Evolutionary conservation across 2,888 invertebrate species (phyloP), one percentile per base, ranked within the genome.

Genomic region (Diabrotica balteata): DNA sequence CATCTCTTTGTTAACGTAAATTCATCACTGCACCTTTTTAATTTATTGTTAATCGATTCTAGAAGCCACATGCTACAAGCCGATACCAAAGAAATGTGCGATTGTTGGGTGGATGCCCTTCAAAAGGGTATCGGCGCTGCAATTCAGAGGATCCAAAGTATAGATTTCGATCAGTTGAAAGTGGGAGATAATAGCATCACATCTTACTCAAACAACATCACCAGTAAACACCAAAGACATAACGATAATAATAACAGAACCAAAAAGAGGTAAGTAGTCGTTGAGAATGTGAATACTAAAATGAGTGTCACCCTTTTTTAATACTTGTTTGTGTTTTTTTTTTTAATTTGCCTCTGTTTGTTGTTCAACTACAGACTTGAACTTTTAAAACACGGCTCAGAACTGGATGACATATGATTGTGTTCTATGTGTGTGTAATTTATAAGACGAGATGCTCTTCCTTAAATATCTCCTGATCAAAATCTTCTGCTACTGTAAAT

Each of bases 21-120:
- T 32, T 32, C 22, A 57, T 22, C 32, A 50, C 8, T 57, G 22
- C 3, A 50, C 45, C 9, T 45, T n/a, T n/a, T 11, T 42, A 7
- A 17, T 59, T 59, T 46, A 42, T 46, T 49, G 43, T 46, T 54
- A 42, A 8, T n/a, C 7, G 9, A 45, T 72, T 69, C 57, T 81
- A 96, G 96, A 84, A 95, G 93, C 79, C 98, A 98, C 85, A 93
- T 97, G 86, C 87, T 98, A n/a, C 98, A 98, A 89, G 97, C 98
- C 0, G 98, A 98, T 82, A 95, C 96, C 0, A 96, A 96, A 76
- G 94, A 95, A 79, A 93, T 96, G 89, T 91, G 94, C 73, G 89
- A 90, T 74, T 88, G 90, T 11, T 98, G 98, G 98, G 92, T 97
- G 61, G 86, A 90, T 4, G 95, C 97, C 0, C 86, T 98, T 76